Conservation (phyloP, 2,797 vertebrate genomes). For the Poecilia gillii region DNA sequence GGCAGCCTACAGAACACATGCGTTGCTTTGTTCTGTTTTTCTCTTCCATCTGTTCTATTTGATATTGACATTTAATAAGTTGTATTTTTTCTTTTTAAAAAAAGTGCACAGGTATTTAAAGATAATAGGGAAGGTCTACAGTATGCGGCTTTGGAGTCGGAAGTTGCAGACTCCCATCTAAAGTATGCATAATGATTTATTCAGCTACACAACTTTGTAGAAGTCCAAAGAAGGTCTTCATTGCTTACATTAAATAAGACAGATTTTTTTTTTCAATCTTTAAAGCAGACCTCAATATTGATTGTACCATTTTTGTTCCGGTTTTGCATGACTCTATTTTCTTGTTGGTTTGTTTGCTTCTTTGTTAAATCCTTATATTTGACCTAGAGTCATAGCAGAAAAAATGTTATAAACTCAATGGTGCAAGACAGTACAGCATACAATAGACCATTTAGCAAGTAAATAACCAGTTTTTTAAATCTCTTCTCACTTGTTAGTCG, state of each 20-base stretch:
- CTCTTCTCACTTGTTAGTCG: neutral
- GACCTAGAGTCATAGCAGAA: neutral
- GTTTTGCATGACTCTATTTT: neutral
- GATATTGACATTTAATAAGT: neutral
- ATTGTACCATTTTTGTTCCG: neutral
- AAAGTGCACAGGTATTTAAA: neutral
- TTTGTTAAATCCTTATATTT: neutral
- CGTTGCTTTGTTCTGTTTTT: neutral
- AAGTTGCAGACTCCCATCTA: neutral
- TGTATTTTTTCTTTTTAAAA: neutral
- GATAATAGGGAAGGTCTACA: neutral
- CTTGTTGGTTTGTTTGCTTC: neutral
- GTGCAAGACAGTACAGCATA: neutral
- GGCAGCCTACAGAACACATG: slow-evolving; percentile 15
- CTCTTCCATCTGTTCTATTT: too few relatives aligned
- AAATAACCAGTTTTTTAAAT: neutral
- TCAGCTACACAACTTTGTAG: neutral
- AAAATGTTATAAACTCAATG: neutral
- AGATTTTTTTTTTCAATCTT: neutral
- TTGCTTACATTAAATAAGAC: neutral
- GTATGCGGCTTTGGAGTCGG: neutral
- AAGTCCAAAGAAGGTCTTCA: neutral
- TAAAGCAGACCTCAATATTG: neutral
- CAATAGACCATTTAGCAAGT: neutral
- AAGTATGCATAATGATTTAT: neutral